These are phyloP conservation scores for Leptinotarsa haldemani DNA, from an alignment of 2,888 invertebrate species.

Conservation along the genomic window DNA sequence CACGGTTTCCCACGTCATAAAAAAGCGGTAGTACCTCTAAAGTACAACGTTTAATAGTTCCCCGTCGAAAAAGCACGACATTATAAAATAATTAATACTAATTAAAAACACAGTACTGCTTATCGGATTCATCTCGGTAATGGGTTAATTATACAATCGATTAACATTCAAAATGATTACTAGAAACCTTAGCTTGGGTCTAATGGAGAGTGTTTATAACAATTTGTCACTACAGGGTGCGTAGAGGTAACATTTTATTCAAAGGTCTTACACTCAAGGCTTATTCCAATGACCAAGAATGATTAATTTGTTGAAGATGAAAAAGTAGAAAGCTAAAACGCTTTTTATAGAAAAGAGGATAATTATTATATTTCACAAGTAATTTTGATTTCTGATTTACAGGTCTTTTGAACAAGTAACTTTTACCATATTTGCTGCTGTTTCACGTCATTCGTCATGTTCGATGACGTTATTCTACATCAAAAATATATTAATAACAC, in stretches of 20 bases:
- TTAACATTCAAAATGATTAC: conserved; percentile 20
- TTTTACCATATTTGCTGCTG: too few species aligned
- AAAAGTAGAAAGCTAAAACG: too few species aligned
- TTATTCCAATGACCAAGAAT: too few species aligned
- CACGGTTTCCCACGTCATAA: background rate
- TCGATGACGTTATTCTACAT: too few species aligned
- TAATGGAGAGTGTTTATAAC: conserved; percentile 18
- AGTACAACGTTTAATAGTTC: background rate
- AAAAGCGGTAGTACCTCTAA: conserved; percentile 1
- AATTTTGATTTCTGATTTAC: too few species aligned
- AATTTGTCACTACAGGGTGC: conserved; percentile 23
- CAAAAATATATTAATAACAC: too few species aligned
- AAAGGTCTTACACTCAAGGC: background rate
- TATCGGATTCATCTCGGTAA: conserved; percentile 22
- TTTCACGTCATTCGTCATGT: too few species aligned
- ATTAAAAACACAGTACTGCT: conserved; percentile 22
- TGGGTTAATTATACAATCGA: conserved; percentile 23
- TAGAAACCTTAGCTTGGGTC: conserved; percentile 20
- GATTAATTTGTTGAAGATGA: too few species aligned
- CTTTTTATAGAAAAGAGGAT: too few species aligned
- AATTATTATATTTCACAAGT: too few species aligned
- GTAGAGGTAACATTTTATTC: too few species aligned
- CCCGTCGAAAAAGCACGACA: background rate
- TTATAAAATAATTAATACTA: conserved; percentile 23
- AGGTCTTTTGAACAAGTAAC: too few species aligned